Evolutionary conservation across 2,113 vertebrate genomes (phyloP).

Genomic region (Xerus inauris): DNA sequence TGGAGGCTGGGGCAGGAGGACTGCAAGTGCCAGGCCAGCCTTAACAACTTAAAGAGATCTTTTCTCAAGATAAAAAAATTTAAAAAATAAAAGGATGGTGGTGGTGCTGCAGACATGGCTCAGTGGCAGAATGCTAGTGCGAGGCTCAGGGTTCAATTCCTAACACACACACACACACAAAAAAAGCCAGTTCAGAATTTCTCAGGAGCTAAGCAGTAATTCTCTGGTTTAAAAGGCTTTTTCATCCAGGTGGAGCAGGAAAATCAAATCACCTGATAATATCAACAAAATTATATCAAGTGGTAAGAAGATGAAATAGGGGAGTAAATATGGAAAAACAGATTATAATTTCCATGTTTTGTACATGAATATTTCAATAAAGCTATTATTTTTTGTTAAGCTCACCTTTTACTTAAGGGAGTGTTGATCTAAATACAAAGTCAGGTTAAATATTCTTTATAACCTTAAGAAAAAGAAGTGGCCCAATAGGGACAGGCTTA

Average conservation of each 20-base stretch:
- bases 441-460: slow-evolving; percentile 31
- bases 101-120: background rate
- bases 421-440: background rate
- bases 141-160: background rate
- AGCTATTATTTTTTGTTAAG: background rate
- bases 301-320: background rate
- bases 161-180: background rate
- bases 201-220: slow-evolving; percentile 21
- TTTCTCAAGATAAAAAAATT: background rate
- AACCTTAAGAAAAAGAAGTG: background rate
- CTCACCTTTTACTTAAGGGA: slow-evolving; percentile 46
- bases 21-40: background rate
- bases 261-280: slow-evolving; percentile 49
- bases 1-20: background rate
- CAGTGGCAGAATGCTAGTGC: background rate
- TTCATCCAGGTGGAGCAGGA: slow-evolving; percentile 10
- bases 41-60: background rate
- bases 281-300: slow-evolving; percentile 30
- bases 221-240: slow-evolving; percentile 58
- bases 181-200: slow-evolving; percentile 43
- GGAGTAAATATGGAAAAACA: background rate
- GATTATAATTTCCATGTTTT: slow-evolving; percentile 42
- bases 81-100: background rate
- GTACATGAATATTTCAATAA: slow-evolving; percentile 19
- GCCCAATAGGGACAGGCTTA: background rate